phyloP scores from a whole-genome alignment of 2,113 vertebrate genomes.

The Ammospiza caudacuta region DNA sequence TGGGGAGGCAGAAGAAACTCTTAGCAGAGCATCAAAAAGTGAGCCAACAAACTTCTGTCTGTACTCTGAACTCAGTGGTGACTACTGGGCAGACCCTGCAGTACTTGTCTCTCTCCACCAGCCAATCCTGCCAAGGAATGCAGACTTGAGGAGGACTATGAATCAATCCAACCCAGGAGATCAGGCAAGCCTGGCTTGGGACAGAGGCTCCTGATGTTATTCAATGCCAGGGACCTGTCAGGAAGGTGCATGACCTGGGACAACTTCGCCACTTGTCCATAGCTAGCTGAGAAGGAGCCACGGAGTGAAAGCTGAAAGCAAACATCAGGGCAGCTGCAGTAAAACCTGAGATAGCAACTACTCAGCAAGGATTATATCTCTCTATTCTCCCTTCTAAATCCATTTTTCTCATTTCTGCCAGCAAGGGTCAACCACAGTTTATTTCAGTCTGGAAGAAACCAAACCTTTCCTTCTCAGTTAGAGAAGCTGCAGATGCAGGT shows the following conservation, averaged over 20 bases:
- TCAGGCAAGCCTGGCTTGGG: not conserved
- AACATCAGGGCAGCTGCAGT: not conserved
- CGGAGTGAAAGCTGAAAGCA: not conserved
- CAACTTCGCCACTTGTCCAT: not conserved
- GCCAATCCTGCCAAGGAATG: not conserved
- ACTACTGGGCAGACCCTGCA: not conserved
- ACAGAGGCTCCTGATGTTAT: not conserved
- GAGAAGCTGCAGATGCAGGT: not conserved
- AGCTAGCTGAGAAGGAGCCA: not conserved
- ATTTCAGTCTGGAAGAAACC: not conserved
- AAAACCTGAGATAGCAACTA: not conserved
- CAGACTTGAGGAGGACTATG: not conserved
- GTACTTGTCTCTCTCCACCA: not conserved
- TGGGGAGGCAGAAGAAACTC: not conserved
- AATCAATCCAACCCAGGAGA: not conserved
- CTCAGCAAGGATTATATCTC: not conserved
- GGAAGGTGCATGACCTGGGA: not conserved
- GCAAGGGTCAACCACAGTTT: not conserved
- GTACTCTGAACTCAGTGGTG: not conserved
- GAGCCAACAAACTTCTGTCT: not conserved
- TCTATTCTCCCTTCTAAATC: not conserved
- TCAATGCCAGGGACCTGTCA: not conserved
- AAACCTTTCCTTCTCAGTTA: not conserved
- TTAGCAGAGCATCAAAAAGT: not conserved
- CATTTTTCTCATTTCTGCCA: not conserved